Evolutionary conservation across 2,797 vertebrate species (phyloP).

Genomic region (Cichlasoma orientale): DNA sequence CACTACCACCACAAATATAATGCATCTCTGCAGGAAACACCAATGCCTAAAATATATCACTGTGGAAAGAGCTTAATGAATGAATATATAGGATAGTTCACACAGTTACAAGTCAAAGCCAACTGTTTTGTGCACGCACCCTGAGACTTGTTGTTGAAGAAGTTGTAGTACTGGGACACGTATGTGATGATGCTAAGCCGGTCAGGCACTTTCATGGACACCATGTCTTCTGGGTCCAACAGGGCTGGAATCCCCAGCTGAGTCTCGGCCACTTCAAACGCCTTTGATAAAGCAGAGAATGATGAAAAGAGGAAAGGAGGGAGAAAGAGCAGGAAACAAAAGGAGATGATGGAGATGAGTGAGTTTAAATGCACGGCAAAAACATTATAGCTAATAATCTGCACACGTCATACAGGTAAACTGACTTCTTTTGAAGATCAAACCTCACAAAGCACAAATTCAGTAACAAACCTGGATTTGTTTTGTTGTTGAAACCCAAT

Average conservation of each 20-base stretch:
- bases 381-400: not conserved
- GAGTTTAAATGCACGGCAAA: not conserved
- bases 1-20: not conserved
- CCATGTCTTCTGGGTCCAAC: conserved; percentile 96
- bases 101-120: too few relatives aligned
- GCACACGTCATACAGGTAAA: not conserved
- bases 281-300: conserved; percentile 44
- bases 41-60: not conserved
- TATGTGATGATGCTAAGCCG: conserved; percentile 98
- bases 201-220: conserved; percentile 95
- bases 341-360: not conserved
- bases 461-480: not conserved
- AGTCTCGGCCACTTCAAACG: conserved; percentile 90
- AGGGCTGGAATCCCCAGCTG: conserved; percentile 95
- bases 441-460: not conserved
- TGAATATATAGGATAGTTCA: not conserved
- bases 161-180: conserved; percentile 97
- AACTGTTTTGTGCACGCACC: conserved; percentile 52
- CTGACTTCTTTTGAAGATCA: not conserved
- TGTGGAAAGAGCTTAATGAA: not conserved
- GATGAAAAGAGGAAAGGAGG: not conserved
- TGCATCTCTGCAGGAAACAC: not conserved
- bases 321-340: not conserved
- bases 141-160: conserved; percentile 87
- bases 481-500: not conserved